Evolutionary conservation across 2,113 vertebrate species (phyloP).

Genomic region (Euleptes europaea): DNA sequence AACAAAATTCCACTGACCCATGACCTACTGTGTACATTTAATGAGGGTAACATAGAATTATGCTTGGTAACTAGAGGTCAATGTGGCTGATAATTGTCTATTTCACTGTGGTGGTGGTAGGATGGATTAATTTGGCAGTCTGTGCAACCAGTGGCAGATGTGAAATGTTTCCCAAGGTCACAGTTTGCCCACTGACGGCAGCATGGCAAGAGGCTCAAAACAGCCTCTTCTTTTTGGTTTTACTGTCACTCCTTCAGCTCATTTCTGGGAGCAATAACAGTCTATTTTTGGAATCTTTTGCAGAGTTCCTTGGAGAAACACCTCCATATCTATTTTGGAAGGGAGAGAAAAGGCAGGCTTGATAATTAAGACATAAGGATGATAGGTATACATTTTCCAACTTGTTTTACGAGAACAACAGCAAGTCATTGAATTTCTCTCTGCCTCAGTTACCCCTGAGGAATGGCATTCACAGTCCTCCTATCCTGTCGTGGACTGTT

Average conservation of each 20-base stretch:
- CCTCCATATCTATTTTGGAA: background rate
- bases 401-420: background rate
- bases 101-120: background rate
- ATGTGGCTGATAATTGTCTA: background rate
- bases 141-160: background rate
- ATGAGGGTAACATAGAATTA: background rate
- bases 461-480: background rate
- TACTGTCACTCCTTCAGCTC: background rate
- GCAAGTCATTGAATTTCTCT: background rate
- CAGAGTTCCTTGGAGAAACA: background rate
- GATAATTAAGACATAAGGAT: fast-evolving
- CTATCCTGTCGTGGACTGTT: background rate
- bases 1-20: background rate
- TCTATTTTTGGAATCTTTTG: background rate
- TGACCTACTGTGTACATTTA: background rate
- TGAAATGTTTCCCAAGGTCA: constrained; percentile 12
- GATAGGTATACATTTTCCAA: background rate
- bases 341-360: background rate
- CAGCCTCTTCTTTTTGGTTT: background rate
- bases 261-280: background rate
- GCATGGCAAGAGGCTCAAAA: background rate
- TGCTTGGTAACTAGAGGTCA: background rate
- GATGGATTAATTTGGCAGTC: background rate
- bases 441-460: background rate
- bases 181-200: background rate